Conservation (phyloP, 2,113 vertebrate species). For the Hippocampus mohnikei region DNA sequence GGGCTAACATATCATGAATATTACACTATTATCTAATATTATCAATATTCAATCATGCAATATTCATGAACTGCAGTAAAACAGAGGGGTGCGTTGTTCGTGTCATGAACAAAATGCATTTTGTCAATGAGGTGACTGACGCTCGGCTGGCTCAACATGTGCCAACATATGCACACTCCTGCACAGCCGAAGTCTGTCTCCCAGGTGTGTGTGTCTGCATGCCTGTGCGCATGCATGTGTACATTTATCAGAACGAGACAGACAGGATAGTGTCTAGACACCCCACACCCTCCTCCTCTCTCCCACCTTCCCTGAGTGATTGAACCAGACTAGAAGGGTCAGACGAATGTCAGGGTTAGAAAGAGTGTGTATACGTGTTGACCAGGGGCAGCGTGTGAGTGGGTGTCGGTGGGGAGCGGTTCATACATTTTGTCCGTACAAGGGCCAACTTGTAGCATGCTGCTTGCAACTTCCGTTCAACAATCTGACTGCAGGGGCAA, state of each 20-base stretch:
- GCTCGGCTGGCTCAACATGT: background rate
- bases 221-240: constrained; percentile 24
- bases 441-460: background rate
- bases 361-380: constrained; percentile 28
- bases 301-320: constrained; percentile 33
- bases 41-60: background rate
- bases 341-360: constrained; percentile 50
- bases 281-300: constrained; percentile 7
- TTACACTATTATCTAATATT: background rate
- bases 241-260: constrained; percentile 59
- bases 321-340: constrained; percentile 54
- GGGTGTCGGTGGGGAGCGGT: background rate
- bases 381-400: constrained; percentile 16
- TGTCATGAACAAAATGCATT: background rate
- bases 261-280: constrained; percentile 64
- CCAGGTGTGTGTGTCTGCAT: constrained; percentile 44
- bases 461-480: background rate
- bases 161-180: constrained; percentile 1
- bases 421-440: constrained; percentile 14
- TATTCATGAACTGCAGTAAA: constrained; percentile 5
- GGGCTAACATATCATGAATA: background rate
- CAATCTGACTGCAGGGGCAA: background rate
- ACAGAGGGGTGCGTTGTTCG: background rate
- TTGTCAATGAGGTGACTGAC: background rate
- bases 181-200: constrained; percentile 14